Evolutionary conservation across 2,113 vertebrate species (phyloP), one percentile per base, ranked within the genome.

Genomic region (Antidorcas marsupialis): DNA sequence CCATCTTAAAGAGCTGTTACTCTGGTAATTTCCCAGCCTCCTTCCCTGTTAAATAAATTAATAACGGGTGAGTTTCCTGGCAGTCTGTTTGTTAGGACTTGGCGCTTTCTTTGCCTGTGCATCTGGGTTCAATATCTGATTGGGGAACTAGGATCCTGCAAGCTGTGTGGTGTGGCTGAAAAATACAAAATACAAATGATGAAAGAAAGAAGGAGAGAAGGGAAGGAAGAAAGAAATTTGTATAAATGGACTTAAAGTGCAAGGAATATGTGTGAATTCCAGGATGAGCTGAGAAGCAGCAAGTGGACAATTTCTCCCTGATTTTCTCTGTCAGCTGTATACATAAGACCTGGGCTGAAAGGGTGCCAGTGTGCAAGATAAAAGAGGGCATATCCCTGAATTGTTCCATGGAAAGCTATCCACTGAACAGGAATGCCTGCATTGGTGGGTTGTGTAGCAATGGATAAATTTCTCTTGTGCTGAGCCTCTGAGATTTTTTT

Each of bases 391-490:
- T 27, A 11, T 79, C 11, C 39, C 7, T 47, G 47, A 87, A 27
- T 64, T 23, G 67, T 15, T 50, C 17, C 1, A 6, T 71, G 7
- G 28, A n/a, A 60, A 43, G 6, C 45, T 23, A 30, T 14, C 3
- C 52, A 8, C 45, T 85, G 36, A n/a, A 2, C 25, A 92, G 15
- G 57, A 45, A 45, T 59, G 25, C 30, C 39, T 53, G 25, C 2
- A 39, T 4, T n/a, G 2, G 0, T 15, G 16, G 6, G 10, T 23
- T 53, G 17, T 52, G 1, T 57, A n/a, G 55, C 43, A 12, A 19
- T 30, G 9, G 50, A 36, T 60, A 43, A 55, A 36, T 39, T 59
- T 16, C 28, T 76, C 4, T 52, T 79, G 21, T 79, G 30, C 3
- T 14, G 13, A 87, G n/a, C 7, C 45, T 7, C 28, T 87, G 27